Base-by-base conservation (phyloP, 2,888 invertebrate genomes). In the Dicranocentrus wangi region DNA sequence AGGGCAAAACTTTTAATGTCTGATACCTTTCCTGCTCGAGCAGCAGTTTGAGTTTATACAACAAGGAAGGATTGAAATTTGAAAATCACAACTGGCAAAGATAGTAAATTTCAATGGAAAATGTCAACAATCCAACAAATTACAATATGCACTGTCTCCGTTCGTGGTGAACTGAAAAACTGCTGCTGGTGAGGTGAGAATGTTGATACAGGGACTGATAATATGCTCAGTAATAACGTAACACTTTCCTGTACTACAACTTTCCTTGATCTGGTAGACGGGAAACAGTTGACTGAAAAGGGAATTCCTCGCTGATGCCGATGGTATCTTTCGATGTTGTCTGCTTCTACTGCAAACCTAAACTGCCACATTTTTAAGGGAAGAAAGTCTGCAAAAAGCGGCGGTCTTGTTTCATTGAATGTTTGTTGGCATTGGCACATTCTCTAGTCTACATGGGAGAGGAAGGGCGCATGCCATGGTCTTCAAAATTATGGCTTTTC, bases 381-480 rank as follows among this genome's bases (percentile, higher is more conserved):
- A 78, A 71, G 71, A 71, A 78, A 78, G 63, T 71, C 71, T 65
- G 71, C 70, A 78, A 78, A 78, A 78, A 65, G 63, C 63, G 47
- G 69, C 23, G 8, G 71, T 39, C 39, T 1, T 17, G n/a, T n/a
- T 53, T 73, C 61, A 32, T 61, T 32, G 61, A 61, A 43, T 43
- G 27, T 65, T 65, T 58, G 39, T 47, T 77, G 76, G 68, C 65
- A 73, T 51, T 73, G 73, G 65, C 61, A 21, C 42, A 39, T 51
- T 65, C 63, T 53, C 51, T 63, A 23, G 27, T 21, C 32, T 60
- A 10, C 51, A 53, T 23, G 28, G 19, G 32, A 69, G 47, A 43
- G 55, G 78, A 78, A 78, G 78, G 71, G 78, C 78, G 78, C 78
- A 78, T 78, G 78, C 27, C 76, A 60, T 70, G 47, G 69, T 63